Evolutionary conservation across 2,797 vertebrate genomes (phyloP).

Genomic region (Sylvilagus floridanus): DNA sequence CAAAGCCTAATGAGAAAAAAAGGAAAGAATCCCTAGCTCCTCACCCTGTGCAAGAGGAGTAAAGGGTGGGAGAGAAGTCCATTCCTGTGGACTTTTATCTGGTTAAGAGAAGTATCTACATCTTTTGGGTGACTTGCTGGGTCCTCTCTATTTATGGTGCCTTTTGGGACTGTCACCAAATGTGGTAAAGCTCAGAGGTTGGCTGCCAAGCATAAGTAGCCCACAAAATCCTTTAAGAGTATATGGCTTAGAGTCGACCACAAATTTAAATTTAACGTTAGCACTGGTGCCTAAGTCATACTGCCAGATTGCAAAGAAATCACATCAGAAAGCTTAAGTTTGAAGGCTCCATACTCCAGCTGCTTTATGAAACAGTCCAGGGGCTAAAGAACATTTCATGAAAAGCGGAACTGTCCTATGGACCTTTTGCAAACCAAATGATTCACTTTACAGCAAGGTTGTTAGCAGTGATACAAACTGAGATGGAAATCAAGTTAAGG

Average conservation of each 20-base stretch:
- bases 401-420: not conserved
- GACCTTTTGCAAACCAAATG: not conserved
- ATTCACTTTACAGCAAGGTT: not conserved
- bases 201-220: not conserved
- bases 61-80: not conserved
- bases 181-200: not conserved
- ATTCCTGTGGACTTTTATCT: not conserved
- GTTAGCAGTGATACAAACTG: not conserved
- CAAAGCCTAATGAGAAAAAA: not conserved
- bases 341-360: constrained; percentile 1
- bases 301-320: not conserved
- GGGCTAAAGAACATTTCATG: not conserved
- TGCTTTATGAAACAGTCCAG: not conserved
- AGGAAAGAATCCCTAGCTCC: not conserved
- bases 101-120: not conserved
- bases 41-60: not conserved
- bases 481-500: not conserved
- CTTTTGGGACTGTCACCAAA: not conserved
- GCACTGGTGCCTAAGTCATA: not conserved
- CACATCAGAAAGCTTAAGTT: constrained; percentile 21
- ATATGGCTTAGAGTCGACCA: not conserved
- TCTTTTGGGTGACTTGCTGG: not conserved
- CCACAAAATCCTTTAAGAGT: constrained; percentile 37
- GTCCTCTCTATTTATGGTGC: not conserved
- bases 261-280: constrained; percentile 13